Base-by-base conservation (phyloP, 2,113 vertebrate species). In the Dipodomys ordii region DNA sequence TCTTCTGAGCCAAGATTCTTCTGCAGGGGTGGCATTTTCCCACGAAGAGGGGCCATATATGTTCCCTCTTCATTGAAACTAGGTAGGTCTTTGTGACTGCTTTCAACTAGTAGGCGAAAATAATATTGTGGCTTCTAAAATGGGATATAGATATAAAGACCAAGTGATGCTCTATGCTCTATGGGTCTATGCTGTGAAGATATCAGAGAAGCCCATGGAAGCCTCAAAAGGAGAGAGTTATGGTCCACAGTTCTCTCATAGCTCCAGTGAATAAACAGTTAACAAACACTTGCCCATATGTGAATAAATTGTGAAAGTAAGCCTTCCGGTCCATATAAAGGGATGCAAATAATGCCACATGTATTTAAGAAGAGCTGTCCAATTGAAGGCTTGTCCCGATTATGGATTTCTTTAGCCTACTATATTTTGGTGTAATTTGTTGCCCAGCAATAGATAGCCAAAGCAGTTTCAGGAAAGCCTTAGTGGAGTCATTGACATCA, bases 381-480 rank as follows among this genome's bases (percentile, higher is more conserved):
- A 28, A 39, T 20, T 30, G 68, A 88, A 68, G 72, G 77, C n/a
- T 68, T 77, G 65, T 28, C 11, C 22, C 35, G 81, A 77, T 74
- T 80, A 57, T 5, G 93, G 49, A 64, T 76, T 65, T 62, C 71
- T 89, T 53, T 62, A 62, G 62, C 7, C 20, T 30, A 39, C 32
- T 67, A 10, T 76, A 57, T 74, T 81, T 95, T 27, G 79, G 60
- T 87, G 20, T 94, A 64, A 60, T 94, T 49, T 93, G 44, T 44
- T 90, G 46, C 32, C 20, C 5, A 62, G 25, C 49, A 90, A 46
- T 44, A 72, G 68, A 67, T n/a, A 92, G 30, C 44, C n/a, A 11
- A 88, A 83, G 39, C 84, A 25, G 65, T 87, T 71, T 71, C 32
- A 62, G 6, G 81, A 65, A 65, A 72, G 28, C 32, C 69, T 73